These are phyloP conservation scores for Myopa testacea DNA, from an alignment of 2,888 invertebrate species.

Conservation along the genomic window DNA sequence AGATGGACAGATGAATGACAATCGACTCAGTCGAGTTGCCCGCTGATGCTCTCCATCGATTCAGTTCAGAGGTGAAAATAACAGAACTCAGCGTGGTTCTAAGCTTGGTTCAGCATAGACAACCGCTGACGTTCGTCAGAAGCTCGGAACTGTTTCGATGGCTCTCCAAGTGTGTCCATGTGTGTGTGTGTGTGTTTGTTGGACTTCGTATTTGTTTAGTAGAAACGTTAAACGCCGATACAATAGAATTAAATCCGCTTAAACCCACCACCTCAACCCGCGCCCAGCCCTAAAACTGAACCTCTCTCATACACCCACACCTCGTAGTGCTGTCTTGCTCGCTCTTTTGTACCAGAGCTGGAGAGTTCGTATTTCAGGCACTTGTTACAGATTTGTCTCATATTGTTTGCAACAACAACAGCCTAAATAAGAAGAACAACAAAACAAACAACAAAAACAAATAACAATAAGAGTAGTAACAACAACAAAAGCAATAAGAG, in stretches of 20 bases:
- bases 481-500: slow-evolving; percentile 4
- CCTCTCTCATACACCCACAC: slow-evolving; percentile 2
- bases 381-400: slow-evolving; percentile 16
- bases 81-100: neutral
- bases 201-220: neutral
- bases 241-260: slow-evolving; percentile 27
- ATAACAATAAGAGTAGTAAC: neutral
- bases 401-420: neutral
- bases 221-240: slow-evolving; percentile 8
- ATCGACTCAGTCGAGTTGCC: neutral
- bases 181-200: neutral
- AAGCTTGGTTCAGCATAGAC: neutral
- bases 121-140: slow-evolving; percentile 5
- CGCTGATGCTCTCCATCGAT: neutral
- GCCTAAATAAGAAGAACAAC: neutral
- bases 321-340: neutral
- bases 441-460: neutral
- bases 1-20: neutral
- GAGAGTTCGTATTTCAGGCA: neutral
- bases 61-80: neutral
- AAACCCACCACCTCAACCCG: neutral
- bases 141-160: neutral
- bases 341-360: neutral
- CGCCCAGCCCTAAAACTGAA: neutral
- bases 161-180: neutral